Evolutionary conservation across 1,140 invertebrate species (phyloP), one percentile per base, ranked within the genome.

Genomic region (Scaptomyza graminum): DNA sequence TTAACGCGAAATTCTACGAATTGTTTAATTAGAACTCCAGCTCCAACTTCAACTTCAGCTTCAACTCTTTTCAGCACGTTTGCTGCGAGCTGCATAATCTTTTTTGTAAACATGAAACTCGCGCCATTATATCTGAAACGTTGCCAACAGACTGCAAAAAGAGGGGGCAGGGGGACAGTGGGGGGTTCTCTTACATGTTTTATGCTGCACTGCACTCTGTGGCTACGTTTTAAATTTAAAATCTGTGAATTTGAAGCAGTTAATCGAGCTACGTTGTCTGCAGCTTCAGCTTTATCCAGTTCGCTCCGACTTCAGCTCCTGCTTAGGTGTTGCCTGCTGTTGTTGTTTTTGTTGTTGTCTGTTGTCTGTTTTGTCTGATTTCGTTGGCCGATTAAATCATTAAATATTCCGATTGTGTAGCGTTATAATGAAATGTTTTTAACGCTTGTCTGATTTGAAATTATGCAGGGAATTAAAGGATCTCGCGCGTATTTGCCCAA

Each of bases 1-100:
- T 91, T 91, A 91, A 91, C 81, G 81, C 76, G 90, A 91, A 91
- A 90, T 91, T 91, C 90, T 91, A 91, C 90, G 90, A 91, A 91
- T 91, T 91, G 84, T 91, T 91, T 91, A 91, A 91, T 91, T 91
- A 91, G 90, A 91, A 89, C 83, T 88, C 60, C 78, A 91, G 90
- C 83, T 88, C 60, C 78, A 74, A 61, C 76, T 68, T n/a, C 82
- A 90, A 88, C 82, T 81, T 46, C 74, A 78, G 62, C 74, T 49
- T 8, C 51, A 39, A 49, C 55, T 54, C 15, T 34, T 34, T 34
- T 34, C 43, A 54, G 62, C 80, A 84, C 82, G 81, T 87, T 87
- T 87, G 59, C 54, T 54, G 76, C 39, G 67, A 56, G 59, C 83
- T 90, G 88, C 77, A 83, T 81, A 90, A 83, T 84, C 88, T 90